Evolutionary conservation across 2,113 vertebrate genomes (phyloP).

Genomic region (Dermatemys mawii): DNA sequence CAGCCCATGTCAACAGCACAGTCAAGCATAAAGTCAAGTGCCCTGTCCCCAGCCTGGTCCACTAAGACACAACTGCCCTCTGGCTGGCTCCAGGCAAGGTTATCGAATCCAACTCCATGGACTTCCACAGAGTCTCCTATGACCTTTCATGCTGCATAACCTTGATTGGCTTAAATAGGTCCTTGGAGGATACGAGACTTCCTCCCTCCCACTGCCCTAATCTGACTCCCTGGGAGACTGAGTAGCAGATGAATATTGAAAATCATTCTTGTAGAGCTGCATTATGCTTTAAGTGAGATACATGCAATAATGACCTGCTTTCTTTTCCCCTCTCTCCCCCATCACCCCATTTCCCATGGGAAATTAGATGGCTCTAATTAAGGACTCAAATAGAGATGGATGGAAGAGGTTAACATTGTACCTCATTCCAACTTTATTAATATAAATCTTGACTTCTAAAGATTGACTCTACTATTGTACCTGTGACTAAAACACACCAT

Average conservation of each 20-base stretch:
- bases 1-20: neutral
- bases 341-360: conserved; percentile 6
- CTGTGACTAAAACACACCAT: neutral
- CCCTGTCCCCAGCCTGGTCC: neutral
- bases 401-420: conserved; percentile 56
- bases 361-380: conserved; percentile 69
- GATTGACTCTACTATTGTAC: neutral
- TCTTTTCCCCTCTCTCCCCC: neutral
- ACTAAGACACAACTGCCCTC: neutral
- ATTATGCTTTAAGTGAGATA: neutral
- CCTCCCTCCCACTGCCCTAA: neutral
- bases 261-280: conserved; percentile 49
- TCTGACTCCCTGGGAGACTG: neutral
- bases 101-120: neutral
- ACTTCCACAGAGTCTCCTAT: neutral
- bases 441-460: conserved; percentile 3
- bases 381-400: conserved; percentile 71
- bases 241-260: conserved; percentile 22
- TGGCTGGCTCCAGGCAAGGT: neutral
- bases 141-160: neutral
- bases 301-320: neutral
- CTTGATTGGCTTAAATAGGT: neutral
- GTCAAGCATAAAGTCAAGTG: neutral
- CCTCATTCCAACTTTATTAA: conserved; percentile 45
- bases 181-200: neutral